phyloP scores from a whole-genome alignment of 1,140 invertebrate genomes.

The Hyles euphorbiae region DNA sequence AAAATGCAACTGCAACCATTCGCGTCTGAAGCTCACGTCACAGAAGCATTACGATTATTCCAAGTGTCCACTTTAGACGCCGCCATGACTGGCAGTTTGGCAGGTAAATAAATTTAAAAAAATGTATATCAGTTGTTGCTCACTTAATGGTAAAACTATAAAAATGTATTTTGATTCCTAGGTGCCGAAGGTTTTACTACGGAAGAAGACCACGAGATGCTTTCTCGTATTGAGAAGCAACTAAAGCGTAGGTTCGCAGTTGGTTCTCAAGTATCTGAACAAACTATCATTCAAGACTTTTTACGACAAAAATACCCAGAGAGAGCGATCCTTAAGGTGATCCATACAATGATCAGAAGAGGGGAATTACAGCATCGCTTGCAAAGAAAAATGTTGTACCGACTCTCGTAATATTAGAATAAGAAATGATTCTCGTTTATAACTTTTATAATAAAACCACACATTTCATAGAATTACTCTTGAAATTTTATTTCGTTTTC shows the following conservation, averaged over 20 bases:
- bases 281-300: conserved; percentile 96
- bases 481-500: neutral
- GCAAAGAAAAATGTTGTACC: conserved; percentile 97
- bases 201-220: conserved; percentile 93
- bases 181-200: conserved; percentile 98
- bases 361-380: conserved; percentile 97
- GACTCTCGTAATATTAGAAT: conserved; percentile 80
- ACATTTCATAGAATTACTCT: neutral
- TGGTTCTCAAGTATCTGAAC: conserved; percentile 96
- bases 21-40: conserved; percentile 93
- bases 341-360: conserved; percentile 94
- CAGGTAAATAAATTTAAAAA: conserved; percentile 76
- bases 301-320: conserved; percentile 95
- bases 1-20: conserved; percentile 98
- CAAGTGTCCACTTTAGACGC: conserved; percentile 98
- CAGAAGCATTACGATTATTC: conserved; percentile 98
- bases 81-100: conserved; percentile 92
- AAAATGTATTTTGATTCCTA: conserved; percentile 40
- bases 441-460: neutral
- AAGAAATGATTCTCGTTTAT: neutral
- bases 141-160: too few relatives aligned
- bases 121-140: neutral
- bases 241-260: conserved; percentile 96
- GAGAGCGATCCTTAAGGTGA: conserved; percentile 90
- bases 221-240: conserved; percentile 95